Percentiles rank a stretch among this genome's conserved stretches.
Conservation (phyloP, 2,797 vertebrate species). For the Toxotes lorentzi region DNA sequence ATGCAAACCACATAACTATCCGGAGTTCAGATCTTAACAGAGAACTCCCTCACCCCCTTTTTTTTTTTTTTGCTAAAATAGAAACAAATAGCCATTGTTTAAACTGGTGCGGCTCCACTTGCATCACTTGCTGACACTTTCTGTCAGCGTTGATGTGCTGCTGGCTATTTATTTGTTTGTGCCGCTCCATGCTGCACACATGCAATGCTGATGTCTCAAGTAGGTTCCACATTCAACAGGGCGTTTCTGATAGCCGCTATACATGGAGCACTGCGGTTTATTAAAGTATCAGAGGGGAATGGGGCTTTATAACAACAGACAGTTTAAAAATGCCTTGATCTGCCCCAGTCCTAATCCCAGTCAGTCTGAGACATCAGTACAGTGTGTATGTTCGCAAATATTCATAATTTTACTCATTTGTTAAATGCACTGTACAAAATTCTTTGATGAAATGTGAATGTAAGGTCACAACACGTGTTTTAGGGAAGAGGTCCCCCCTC, state of each 20-base stretch:
- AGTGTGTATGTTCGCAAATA: background rate
- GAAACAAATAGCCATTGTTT: background rate
- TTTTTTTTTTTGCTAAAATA: background rate
- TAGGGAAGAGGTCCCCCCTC: background rate
- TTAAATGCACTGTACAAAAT: background rate
- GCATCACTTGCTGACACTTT: background rate
- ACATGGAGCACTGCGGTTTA: background rate
- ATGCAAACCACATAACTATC: background rate
- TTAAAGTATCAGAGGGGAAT: background rate
- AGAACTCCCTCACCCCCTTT: background rate
- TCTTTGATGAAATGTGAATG: background rate
- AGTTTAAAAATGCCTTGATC: background rate
- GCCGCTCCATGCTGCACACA: background rate
- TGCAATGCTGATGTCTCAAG: background rate
- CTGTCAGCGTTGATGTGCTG: slow-evolving; percentile 2
- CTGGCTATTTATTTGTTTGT: background rate
- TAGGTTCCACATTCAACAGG: background rate
- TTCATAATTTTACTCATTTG: background rate
- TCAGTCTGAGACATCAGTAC: background rate
- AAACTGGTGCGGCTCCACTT: background rate
- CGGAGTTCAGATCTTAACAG: background rate
- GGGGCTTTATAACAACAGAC: background rate
- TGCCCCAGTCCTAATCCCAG: background rate
- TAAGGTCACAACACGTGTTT: background rate
- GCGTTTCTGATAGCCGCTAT: background rate